Evolutionary conservation across 2,113 vertebrate genomes (phyloP), one percentile per base, ranked within the genome.

Genomic region (Aphyosemion australe): DNA sequence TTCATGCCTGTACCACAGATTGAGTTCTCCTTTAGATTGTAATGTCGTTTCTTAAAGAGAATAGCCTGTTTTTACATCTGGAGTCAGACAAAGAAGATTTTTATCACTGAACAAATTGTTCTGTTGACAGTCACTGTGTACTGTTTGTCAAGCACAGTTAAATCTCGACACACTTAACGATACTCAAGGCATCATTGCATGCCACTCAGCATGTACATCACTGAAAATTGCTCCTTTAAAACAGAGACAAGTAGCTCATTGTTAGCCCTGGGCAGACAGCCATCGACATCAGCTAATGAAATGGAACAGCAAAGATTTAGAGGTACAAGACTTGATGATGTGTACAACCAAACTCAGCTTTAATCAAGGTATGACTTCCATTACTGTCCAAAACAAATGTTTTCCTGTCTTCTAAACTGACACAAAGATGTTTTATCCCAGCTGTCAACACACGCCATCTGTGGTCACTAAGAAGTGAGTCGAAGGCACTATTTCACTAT

Each of bases 41-140:
- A 6, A 1, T 26, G 10, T 16, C 10, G 20, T 39, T 10, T 3
- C 47, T 43, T 20, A n/a, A 60, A 42, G 34, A 58, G 5, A 61
- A 16, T 11, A 56, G 13, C 39, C 11, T 26, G 26, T 26, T 26
- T 26, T 26, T 26, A 26, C 26, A 26, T 60, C 12, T 0, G 0
- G 31, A 49, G 60, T 63, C 18, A 31, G 39, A 46, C 10, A 41
- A 41, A 60, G 32, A 69, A 46, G 42, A 63, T 57, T 51, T 37
- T 31, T 42, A 65, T 80, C 49, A n/a, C 20, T 56, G 56, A 54
- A 45, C 14, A 31, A 13, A 19, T 12, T 26, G 42, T 59, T 45
- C 57, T 57, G 34, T n/a, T 58, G 45, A 61, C 31, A 43, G 13
- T n/a, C 4, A 10, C 10, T 26, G 26, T 26, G 26, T 26, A 26